Evolutionary conservation across 2,113 vertebrate genomes (phyloP).

Genomic region (Cavia porcellus): DNA sequence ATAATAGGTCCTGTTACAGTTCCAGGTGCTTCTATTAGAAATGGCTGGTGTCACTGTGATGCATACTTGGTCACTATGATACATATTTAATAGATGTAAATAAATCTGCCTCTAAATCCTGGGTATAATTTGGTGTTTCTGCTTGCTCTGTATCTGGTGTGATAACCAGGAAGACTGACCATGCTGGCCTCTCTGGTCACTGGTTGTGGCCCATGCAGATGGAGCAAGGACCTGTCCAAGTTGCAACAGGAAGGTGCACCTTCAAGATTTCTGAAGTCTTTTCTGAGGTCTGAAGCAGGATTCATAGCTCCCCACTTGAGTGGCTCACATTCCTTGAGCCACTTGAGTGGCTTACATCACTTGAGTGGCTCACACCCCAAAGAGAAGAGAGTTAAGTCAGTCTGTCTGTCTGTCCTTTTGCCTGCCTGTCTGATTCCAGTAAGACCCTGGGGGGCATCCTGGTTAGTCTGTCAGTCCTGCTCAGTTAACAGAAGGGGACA

Average conservation of each 20-base stretch:
- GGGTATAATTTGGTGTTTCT: neutral
- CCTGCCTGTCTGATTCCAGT: neutral
- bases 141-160: neutral
- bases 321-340: too few species aligned
- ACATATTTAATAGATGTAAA: neutral
- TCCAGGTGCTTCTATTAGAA: too few species aligned
- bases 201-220: neutral
- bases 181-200: neutral
- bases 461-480: neutral
- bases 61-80: too few species aligned
- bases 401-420: neutral
- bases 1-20: too few species aligned
- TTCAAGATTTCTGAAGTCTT: neutral
- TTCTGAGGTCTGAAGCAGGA: neutral
- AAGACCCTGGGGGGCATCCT: neutral
- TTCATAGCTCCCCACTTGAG: neutral
- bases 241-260: neutral
- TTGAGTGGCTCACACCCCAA: neutral
- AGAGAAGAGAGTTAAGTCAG: neutral
- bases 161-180: neutral
- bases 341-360: too few species aligned
- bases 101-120: neutral
- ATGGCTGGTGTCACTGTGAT: too few species aligned
- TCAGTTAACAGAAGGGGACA: neutral
- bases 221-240: too few species aligned